These are phyloP conservation scores for Bugula neritina DNA, from an alignment of 2,888 invertebrate genomes.

Conservation along the genomic window DNA sequence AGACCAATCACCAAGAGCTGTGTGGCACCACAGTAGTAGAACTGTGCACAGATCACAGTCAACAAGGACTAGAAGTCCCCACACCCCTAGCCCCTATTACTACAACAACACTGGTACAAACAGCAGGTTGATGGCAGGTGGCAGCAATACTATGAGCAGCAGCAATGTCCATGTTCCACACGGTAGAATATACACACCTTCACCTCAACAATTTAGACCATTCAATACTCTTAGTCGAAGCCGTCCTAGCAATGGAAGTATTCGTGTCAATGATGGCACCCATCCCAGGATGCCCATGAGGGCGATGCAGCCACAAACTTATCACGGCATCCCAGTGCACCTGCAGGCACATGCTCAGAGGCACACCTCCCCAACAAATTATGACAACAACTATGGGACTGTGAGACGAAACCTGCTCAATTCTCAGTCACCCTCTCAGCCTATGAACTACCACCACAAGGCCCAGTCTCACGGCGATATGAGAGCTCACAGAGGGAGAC, in stretches of 20 bases:
- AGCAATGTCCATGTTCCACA: background rate
- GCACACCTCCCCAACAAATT: background rate
- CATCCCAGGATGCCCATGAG: slow-evolving; percentile 22
- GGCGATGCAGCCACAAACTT: slow-evolving; percentile 16
- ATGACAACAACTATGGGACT: slow-evolving; percentile 4
- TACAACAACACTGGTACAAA: background rate
- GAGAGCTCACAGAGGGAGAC: slow-evolving; percentile 7
- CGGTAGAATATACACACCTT: slow-evolving; percentile 15
- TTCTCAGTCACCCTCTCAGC: background rate
- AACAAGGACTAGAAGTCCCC: background rate
- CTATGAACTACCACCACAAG: background rate
- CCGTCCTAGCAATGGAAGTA: background rate
- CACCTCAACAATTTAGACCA: background rate
- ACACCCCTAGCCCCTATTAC: background rate
- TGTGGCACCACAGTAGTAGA: background rate
- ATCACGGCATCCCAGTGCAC: background rate
- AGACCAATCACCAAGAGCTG: slow-evolving; percentile 16
- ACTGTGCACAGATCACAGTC: slow-evolving; percentile 1
- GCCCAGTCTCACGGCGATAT: slow-evolving; percentile 1
- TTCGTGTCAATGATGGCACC: slow-evolving; percentile 10
- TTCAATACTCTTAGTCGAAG: slow-evolving; percentile 3
- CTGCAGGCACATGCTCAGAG: background rate
- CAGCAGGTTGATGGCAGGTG: background rate
- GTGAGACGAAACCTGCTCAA: background rate
- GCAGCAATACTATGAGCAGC: background rate